A percentile compares a stretch with the other conserved stretches of the same genome.
These are phyloP conservation scores for Drosophila gaucha DNA, from an alignment of 2,888 invertebrate species.

Conservation along the genomic window DNA sequence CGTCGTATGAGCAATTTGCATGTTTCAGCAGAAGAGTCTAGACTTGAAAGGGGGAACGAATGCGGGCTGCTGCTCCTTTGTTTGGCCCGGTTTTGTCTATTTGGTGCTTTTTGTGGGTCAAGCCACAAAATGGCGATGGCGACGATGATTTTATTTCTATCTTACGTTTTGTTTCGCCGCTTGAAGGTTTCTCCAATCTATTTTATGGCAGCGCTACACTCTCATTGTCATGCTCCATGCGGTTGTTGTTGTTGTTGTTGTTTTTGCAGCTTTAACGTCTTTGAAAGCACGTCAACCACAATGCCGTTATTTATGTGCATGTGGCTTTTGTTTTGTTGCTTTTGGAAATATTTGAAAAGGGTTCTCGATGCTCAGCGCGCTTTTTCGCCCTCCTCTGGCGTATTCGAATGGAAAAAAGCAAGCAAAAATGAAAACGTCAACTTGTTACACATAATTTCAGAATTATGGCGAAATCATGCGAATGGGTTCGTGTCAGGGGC, in stretches of 20 bases:
- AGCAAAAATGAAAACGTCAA: slow-evolving; percentile 30
- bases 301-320: slow-evolving; percentile 71
- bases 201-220: slow-evolving; percentile 56
- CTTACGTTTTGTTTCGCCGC: slow-evolving; percentile 30
- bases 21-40: slow-evolving; percentile 46
- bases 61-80: slow-evolving; percentile 14
- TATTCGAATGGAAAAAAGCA: slow-evolving; percentile 6
- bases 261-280: slow-evolving; percentile 45
- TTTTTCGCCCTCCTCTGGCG: slow-evolving; percentile 23
- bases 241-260: slow-evolving; percentile 2
- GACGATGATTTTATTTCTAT: slow-evolving; percentile 46
- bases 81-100: slow-evolving; percentile 30
- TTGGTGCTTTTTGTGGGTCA: slow-evolving; percentile 68
- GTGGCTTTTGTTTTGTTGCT: slow-evolving; percentile 68
- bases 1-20: slow-evolving; percentile 66
- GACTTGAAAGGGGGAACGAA: slow-evolving; percentile 24
- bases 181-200: slow-evolving; percentile 55
- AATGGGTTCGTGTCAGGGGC: slow-evolving; percentile 25
- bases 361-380: slow-evolving; percentile 30
- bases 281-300: slow-evolving; percentile 66
- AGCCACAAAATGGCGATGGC: slow-evolving; percentile 64
- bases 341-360: slow-evolving; percentile 63
- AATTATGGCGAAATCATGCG: slow-evolving; percentile 56
- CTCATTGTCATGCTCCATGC: slow-evolving; percentile 14
- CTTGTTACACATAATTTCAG: slow-evolving; percentile 49